These are phyloP conservation scores for Nesidiocoris tenuis DNA, from an alignment of 2,888 invertebrate genomes.

Conservation along the genomic window DNA sequence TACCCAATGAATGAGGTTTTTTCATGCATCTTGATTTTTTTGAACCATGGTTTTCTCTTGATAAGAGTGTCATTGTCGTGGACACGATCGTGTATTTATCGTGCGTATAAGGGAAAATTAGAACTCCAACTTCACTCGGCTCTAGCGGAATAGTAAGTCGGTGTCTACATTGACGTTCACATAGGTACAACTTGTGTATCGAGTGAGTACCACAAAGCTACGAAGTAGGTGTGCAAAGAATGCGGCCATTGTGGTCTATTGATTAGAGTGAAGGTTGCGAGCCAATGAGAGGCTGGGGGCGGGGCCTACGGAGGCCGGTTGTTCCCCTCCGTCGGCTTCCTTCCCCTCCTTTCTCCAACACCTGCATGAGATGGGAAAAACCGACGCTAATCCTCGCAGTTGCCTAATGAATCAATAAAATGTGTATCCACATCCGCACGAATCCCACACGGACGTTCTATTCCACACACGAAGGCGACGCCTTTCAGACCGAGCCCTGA, in stretches of 20 bases:
- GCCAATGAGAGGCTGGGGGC: conserved; percentile 34
- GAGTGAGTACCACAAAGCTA: not conserved
- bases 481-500: too few species aligned
- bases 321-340: not conserved
- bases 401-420: conserved; percentile 41
- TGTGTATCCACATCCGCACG: conserved; percentile 28
- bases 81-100: too few species aligned
- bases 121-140: not conserved
- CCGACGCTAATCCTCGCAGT: conserved; percentile 33
- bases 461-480: too few species aligned
- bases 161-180: not conserved
- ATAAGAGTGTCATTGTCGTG: too few species aligned
- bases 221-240: conserved; percentile 39
- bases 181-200: not conserved
- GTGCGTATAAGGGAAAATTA: not conserved
- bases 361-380: conserved; percentile 13
- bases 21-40: too few species aligned
- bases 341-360: not conserved
- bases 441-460: too few species aligned
- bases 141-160: not conserved
- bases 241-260: conserved; percentile 42
- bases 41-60: too few species aligned
- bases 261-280: conserved; percentile 33
- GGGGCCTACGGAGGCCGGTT: conserved; percentile 18
- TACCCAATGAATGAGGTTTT: too few species aligned